Percentiles rank a stretch among this genome's conserved stretches.
Evolutionary conservation across 2,797 vertebrate genomes (phyloP).

Genomic region (Epinephelus awoara): DNA sequence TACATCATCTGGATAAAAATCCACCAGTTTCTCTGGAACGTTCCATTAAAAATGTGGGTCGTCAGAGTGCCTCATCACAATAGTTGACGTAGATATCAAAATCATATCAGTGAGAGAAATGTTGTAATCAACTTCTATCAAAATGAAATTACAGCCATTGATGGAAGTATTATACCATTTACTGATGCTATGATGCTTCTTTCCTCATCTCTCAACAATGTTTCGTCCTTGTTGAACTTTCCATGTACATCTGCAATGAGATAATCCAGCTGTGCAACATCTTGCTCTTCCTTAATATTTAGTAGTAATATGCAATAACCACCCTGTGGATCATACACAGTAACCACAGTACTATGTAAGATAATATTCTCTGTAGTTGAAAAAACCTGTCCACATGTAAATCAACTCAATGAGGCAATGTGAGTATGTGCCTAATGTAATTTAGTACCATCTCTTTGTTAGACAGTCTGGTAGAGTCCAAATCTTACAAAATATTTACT

Average conservation of each 20-base stretch:
- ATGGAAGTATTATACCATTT: constrained; percentile 35
- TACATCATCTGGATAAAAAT: not conserved
- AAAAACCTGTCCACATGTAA: not conserved
- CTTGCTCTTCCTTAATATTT: not conserved
- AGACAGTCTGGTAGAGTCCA: too few relatives aligned
- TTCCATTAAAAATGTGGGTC: too few relatives aligned
- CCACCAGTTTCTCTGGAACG: too few relatives aligned
- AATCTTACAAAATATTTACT: too few relatives aligned
- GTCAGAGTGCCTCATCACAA: not conserved
- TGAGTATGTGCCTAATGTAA: not conserved
- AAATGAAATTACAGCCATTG: constrained; percentile 9
- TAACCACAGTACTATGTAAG: not conserved
- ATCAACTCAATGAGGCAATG: not conserved
- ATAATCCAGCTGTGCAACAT: not conserved
- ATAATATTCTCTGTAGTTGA: not conserved
- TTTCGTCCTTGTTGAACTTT: too few relatives aligned
- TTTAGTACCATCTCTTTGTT: too few relatives aligned
- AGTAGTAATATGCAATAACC: not conserved
- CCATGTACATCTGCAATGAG: not conserved
- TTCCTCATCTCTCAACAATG: not conserved
- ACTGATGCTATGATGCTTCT: not conserved
- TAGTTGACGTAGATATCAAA: not conserved
- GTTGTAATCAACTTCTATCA: not conserved
- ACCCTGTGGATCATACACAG: not conserved
- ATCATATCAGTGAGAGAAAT: not conserved